Conservation (phyloP, 1,140 invertebrate genomes). For the Zaprionus ghesquierei region DNA sequence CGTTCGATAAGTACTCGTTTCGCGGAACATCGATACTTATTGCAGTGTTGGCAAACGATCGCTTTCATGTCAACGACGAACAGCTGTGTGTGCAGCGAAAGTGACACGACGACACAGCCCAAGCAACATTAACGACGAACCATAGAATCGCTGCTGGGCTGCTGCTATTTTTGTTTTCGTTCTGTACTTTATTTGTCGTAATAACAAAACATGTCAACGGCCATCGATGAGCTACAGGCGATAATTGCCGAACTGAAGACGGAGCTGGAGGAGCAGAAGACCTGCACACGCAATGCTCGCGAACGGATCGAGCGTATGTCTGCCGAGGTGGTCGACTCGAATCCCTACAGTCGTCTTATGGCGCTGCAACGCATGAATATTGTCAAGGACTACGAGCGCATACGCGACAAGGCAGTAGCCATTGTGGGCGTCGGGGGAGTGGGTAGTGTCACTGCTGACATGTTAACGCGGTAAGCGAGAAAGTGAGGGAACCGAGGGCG, state of each 20-base stretch:
- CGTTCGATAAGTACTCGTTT: background rate
- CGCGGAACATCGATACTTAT: background rate
- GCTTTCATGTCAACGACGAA: background rate
- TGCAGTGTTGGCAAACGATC: background rate
- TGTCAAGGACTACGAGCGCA: slow-evolving; percentile 98
- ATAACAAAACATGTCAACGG: slow-evolving; percentile 51
- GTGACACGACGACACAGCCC: slow-evolving; percentile 69
- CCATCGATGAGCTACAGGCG: slow-evolving; percentile 77
- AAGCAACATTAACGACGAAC: background rate
- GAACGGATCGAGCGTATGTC: slow-evolving; percentile 91
- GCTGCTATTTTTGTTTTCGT: slow-evolving; percentile 21
- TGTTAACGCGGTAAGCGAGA: slow-evolving; percentile 88
- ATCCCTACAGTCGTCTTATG: slow-evolving; percentile 99
- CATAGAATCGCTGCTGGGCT: background rate
- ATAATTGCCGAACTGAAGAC: slow-evolving; percentile 72
- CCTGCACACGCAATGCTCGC: slow-evolving; percentile 65
- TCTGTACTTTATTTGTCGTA: background rate
- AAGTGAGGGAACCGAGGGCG: background rate
- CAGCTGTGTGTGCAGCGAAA: slow-evolving; percentile 55
- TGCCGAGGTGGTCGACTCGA: slow-evolving; percentile 97
- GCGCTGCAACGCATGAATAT: slow-evolving; percentile 99
- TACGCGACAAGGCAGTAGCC: slow-evolving; percentile 94
- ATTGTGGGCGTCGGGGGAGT: slow-evolving; percentile 99
- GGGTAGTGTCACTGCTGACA: slow-evolving; percentile 99
- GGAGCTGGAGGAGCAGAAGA: slow-evolving; percentile 64